Conservation (phyloP, 2,888 invertebrate genomes). For the Deroplatys truncata region DNA sequence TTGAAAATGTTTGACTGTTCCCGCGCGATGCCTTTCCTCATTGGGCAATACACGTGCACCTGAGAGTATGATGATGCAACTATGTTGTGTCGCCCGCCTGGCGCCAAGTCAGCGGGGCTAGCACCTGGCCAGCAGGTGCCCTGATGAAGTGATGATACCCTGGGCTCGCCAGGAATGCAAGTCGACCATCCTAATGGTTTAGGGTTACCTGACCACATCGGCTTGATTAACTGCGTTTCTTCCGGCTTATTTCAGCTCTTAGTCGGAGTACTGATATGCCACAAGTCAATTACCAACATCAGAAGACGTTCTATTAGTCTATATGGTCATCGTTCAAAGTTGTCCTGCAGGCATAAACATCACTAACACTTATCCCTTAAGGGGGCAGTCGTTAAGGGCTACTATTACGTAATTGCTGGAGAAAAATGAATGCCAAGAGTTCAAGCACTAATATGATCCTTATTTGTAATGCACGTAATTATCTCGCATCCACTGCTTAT, state of each 20-base stretch:
- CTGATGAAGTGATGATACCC: not conserved
- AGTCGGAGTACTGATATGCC: not conserved
- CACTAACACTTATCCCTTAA: no score
- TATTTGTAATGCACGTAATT: no score
- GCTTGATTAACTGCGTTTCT: not conserved
- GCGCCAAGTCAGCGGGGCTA: not conserved
- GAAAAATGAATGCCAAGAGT: no score
- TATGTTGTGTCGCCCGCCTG: conserved; percentile 2
- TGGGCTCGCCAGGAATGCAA: not conserved
- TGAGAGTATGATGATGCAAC: not conserved
- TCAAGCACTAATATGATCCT: no score
- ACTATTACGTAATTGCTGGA: no score
- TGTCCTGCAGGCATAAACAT: no score
- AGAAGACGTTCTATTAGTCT: no score
- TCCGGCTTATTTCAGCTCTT: not conserved
- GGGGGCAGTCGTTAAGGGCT: no score
- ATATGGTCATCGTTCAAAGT: no score
- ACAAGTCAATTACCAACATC: not conserved
- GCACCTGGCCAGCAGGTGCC: not conserved
- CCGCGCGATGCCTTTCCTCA: not conserved
- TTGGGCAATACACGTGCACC: not conserved
- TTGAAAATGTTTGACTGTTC: no score
- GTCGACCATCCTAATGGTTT: not conserved
- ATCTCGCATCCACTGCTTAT: no score
- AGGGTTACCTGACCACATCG: not conserved